Conservation (phyloP, 2,888 invertebrate species). For the Alsophila aescularia region DNA sequence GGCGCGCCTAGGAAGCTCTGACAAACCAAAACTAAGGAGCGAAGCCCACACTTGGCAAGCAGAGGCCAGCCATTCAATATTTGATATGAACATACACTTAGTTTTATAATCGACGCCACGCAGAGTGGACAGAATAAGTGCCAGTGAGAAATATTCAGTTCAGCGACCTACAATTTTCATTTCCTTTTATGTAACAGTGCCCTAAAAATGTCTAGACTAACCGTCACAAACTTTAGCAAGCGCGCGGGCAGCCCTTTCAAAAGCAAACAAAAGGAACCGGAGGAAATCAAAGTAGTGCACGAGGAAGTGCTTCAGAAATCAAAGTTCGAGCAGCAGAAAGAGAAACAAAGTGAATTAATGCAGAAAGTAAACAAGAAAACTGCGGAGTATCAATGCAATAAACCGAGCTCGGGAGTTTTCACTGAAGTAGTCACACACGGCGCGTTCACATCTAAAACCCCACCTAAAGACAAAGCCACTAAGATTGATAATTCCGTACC, state of each 20-base stretch:
- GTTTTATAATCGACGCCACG: slow-evolving; percentile 65
- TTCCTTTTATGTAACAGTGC: slow-evolving; percentile 48
- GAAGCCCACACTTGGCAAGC: slow-evolving; percentile 77
- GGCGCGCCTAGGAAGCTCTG: slow-evolving; percentile 77
- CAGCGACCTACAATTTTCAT: slow-evolving; percentile 58
- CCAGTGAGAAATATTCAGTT: slow-evolving; percentile 54
- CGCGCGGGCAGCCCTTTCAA: slow-evolving; percentile 57
- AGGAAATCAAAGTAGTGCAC: slow-evolving; percentile 53
- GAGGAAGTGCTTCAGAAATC: slow-evolving; percentile 69
- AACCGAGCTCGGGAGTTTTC: slow-evolving; percentile 74
- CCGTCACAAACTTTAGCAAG: slow-evolving; percentile 70
- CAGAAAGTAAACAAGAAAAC: slow-evolving; percentile 74
- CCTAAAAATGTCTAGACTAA: slow-evolving; percentile 68
- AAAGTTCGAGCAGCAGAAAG: slow-evolving; percentile 67
- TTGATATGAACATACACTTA: slow-evolving; percentile 62
- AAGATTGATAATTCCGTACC: slow-evolving; percentile 52
- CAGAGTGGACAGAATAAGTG: slow-evolving; percentile 58
- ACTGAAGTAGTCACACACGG: slow-evolving; percentile 78
- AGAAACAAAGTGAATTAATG: slow-evolving; percentile 68
- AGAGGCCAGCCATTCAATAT: slow-evolving; percentile 64
- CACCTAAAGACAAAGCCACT: slow-evolving; percentile 52
- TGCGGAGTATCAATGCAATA: slow-evolving; percentile 71
- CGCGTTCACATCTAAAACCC: slow-evolving; percentile 68
- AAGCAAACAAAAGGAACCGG: slow-evolving; percentile 41
- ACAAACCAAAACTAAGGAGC: slow-evolving; percentile 79